Evolutionary conservation across 37 sponge, comb jelly and placozoan genomes (phyloP).

Genomic region (Axinella damicornis): DNA sequence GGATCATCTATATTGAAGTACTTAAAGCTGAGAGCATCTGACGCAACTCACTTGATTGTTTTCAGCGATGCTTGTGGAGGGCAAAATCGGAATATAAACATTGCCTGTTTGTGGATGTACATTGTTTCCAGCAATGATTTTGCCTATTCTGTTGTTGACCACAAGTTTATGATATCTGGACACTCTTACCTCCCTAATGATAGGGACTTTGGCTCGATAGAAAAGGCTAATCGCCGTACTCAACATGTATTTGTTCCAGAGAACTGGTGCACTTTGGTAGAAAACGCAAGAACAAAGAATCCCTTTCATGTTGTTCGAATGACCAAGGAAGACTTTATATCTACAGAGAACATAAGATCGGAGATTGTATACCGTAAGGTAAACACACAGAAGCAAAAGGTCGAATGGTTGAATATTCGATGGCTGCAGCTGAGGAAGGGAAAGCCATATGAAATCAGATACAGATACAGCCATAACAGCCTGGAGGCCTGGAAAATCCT

Average conservation of each 20-base stretch:
- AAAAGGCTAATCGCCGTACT: slow-evolving; percentile 12
- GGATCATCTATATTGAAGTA: slow-evolving; percentile 8
- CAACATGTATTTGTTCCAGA: slow-evolving; percentile 21
- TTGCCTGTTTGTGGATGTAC: slow-evolving; percentile 27
- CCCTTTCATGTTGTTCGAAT: slow-evolving; percentile 11
- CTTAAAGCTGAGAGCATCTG: not conserved
- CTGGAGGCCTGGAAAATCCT: slow-evolving; percentile 48
- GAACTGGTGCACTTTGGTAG: slow-evolving; percentile 32
- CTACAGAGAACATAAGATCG: not conserved
- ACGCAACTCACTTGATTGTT: not conserved
- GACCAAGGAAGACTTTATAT: slow-evolving; percentile 6
- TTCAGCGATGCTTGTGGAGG: slow-evolving; percentile 49
- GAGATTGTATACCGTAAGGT: slow-evolving; percentile 21
- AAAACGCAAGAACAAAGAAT: slow-evolving; percentile 5
- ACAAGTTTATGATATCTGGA: slow-evolving; percentile 50
- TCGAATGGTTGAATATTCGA: slow-evolving; percentile 34
- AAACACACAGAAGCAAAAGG: slow-evolving; percentile 17
- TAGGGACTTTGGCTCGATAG: slow-evolving; percentile 30
- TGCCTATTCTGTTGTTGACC: slow-evolving; percentile 31
- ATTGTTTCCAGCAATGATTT: slow-evolving; percentile 18
- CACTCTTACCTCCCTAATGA: slow-evolving; percentile 35
- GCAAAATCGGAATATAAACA: slow-evolving; percentile 37
- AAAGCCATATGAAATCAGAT: slow-evolving; percentile 13
- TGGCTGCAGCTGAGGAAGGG: slow-evolving; percentile 32
- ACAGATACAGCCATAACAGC: slow-evolving; percentile 20